Base-by-base conservation (phyloP, 2,113 vertebrate genomes). In the Urocolius indicus region DNA sequence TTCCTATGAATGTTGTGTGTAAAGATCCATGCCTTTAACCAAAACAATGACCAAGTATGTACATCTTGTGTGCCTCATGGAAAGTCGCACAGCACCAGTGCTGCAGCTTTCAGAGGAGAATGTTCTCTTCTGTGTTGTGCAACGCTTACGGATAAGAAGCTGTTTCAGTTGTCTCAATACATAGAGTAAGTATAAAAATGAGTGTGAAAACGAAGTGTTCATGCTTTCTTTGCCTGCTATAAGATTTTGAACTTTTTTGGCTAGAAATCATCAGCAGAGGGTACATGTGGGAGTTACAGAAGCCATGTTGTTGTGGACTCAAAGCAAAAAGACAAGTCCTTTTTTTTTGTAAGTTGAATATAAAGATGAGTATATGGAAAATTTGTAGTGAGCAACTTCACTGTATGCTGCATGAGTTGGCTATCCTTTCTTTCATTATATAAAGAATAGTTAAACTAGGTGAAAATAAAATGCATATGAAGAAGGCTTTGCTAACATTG, bases 21-120 rank as follows among this genome's bases (percentile, higher is more conserved):
- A 24, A 88, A 89, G 84, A 38, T 78, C 67, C 74, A 38, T 54
- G 34, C 59, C 92, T 87, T 79, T 38, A 77, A 76, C 14, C 13
- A 27, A 81, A 92, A 41, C 34, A 38, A 34, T 54, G 32, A 65
- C 69, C 55, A 66, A 87, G 41, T 83, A 21, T 15, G 48, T 59
- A 46, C 49, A 89, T 62, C 16, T 65, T 54, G 30, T n/a, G 67
- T 58, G 29, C 41, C 34, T 76, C 72, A 59, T 4, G 16, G 76
- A 48, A 81, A 84, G 30, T 10, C 0, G 0, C 19, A 65, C 29
- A 29, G 13, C 6, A 10, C 41, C 73, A 46, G 27, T 27, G 26
- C 54, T 82, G 54, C 66, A 85, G 45, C 84, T 78, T 57, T 73
- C 58, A 52, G 73, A 78, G 27, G 34, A 68, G 57, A 79, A 32